phyloP scores from a whole-genome alignment of 2,888 invertebrate genomes.

The Cryptophagus acutangulus region DNA sequence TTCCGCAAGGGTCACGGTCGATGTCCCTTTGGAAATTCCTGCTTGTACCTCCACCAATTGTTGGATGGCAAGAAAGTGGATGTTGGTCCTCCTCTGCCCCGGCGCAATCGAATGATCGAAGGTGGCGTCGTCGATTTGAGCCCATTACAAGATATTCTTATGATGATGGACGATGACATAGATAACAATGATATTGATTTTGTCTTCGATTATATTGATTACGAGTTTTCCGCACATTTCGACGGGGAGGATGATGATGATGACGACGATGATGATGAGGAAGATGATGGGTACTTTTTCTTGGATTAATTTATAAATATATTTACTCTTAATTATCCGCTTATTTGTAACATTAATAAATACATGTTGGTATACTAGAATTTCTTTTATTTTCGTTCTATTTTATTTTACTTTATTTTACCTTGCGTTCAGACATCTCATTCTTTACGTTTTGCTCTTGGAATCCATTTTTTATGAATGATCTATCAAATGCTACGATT shows the following conservation, averaged over 20 bases:
- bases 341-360: too few relatives aligned
- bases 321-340: too few relatives aligned
- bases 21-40: constrained; percentile 79
- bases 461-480: too few relatives aligned
- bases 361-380: too few relatives aligned
- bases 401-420: too few relatives aligned
- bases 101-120: constrained; percentile 16
- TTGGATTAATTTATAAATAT: too few relatives aligned
- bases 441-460: too few relatives aligned
- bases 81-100: constrained; percentile 50
- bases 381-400: too few relatives aligned
- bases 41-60: constrained; percentile 72
- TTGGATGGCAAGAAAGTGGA: constrained; percentile 65
- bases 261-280: constrained; percentile 1
- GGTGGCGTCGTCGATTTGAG: neutral
- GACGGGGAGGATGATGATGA: neutral
- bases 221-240: neutral
- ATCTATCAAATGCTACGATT: too few relatives aligned
- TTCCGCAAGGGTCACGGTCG: constrained; percentile 69
- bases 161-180: constrained; percentile 14
- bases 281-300: too few relatives aligned
- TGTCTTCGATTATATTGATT: constrained; percentile 12
- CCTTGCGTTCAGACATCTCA: too few relatives aligned
- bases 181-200: constrained; percentile 19
- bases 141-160: constrained; percentile 1